Evolutionary conservation across 1,140 invertebrate genomes (phyloP).

Genomic region (Bombus impatiens): DNA sequence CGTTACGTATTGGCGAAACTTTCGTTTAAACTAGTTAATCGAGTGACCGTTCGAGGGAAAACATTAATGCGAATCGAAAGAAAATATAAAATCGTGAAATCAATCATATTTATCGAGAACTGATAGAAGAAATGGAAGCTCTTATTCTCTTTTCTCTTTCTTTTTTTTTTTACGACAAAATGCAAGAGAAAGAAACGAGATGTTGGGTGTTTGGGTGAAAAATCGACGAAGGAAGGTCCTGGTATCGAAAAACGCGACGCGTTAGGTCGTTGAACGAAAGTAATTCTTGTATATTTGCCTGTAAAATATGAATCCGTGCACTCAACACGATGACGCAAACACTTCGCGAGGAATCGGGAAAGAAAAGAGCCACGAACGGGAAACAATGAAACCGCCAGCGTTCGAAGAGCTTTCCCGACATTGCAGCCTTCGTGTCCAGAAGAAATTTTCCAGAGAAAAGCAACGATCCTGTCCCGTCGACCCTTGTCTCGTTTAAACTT

Average conservation of each 20-base stretch:
- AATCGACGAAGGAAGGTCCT: not conserved
- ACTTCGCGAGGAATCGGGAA: slow-evolving; percentile 15
- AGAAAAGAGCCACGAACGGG: not conserved
- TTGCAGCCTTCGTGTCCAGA: slow-evolving; percentile 56
- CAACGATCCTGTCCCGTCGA: slow-evolving; percentile 46
- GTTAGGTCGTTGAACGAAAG: slow-evolving; percentile 22
- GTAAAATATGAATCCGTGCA: slow-evolving; percentile 47
- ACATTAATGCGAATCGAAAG: not conserved
- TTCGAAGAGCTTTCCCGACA: slow-evolving; percentile 23
- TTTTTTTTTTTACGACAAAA: too few species aligned
- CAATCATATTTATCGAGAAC: not conserved
- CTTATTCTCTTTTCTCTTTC: too few species aligned
- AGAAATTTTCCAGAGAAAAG: slow-evolving; percentile 63
- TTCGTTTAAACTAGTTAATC: not conserved
- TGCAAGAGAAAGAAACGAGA: not conserved
- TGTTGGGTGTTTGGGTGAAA: not conserved
- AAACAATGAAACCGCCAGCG: slow-evolving; percentile 54
- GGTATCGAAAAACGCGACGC: too few species aligned
- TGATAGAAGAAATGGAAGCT: not conserved
- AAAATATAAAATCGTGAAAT: not conserved
- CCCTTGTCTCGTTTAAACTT: slow-evolving; percentile 27
- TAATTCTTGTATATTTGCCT: slow-evolving; percentile 39
- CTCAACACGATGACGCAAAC: slow-evolving; percentile 43
- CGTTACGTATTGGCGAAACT: not conserved
- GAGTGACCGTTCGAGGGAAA: not conserved